phyloP scores from a whole-genome alignment of 2,113 vertebrate genomes.

The Osmerus eperlanus region DNA sequence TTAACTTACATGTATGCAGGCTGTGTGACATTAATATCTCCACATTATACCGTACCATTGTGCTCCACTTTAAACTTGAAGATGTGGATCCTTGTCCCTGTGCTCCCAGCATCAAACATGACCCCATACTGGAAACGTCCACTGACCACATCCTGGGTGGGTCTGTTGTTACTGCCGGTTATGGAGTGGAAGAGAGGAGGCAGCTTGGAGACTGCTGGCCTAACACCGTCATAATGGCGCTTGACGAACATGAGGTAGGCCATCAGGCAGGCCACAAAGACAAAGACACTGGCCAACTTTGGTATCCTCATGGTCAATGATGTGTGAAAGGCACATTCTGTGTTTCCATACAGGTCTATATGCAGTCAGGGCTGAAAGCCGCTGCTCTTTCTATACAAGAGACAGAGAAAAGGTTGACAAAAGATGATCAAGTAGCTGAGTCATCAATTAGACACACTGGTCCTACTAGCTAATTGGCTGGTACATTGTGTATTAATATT shows the following conservation, averaged over 20 bases:
- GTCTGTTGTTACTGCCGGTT: constrained; percentile 33
- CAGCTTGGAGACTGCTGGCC: background rate
- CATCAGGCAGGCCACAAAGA: constrained; percentile 73
- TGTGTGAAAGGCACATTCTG: constrained; percentile 21
- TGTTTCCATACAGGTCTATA: constrained; percentile 3
- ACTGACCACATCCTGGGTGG: background rate
- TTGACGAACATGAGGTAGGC: constrained; percentile 82
- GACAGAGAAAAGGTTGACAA: background rate
- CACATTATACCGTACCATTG: constrained; percentile 51
- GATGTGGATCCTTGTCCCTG: constrained; percentile 88
- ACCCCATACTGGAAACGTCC: constrained; percentile 78
- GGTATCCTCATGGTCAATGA: constrained; percentile 78
- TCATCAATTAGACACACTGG: background rate
- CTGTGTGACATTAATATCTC: background rate
- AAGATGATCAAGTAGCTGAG: background rate
- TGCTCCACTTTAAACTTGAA: constrained; percentile 80
- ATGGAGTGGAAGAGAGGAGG: constrained; percentile 15
- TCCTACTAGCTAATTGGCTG: background rate
- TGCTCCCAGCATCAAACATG: constrained; percentile 96
- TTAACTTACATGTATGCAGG: too few species aligned
- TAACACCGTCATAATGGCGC: constrained; percentile 62
- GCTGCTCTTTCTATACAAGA: background rate
- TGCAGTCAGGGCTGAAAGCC: background rate
- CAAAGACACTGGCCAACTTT: constrained; percentile 74
- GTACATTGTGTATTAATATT: too few species aligned